Percentiles rank a stretch among this genome's conserved stretches.
Conservation (phyloP, 2,113 vertebrate genomes). For the Ahaetulla prasina region DNA sequence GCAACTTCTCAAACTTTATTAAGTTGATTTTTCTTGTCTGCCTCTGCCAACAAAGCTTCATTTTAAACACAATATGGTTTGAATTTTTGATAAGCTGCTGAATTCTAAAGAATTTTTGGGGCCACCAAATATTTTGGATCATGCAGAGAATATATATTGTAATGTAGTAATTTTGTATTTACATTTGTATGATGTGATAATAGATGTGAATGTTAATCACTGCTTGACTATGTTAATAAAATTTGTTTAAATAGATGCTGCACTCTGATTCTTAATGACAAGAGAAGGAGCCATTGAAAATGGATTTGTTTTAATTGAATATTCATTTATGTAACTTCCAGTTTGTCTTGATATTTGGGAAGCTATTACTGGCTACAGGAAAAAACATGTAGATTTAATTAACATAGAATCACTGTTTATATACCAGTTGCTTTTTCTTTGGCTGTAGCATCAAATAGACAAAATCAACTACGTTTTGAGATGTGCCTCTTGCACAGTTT, state of each 20-base stretch:
- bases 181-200: conserved; percentile 97
- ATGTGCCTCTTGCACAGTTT: background rate
- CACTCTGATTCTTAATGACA: conserved; percentile 68
- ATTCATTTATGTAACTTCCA: conserved; percentile 12
- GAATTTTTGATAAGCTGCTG: conserved; percentile 93
- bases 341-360: conserved; percentile 17
- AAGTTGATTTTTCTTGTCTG: conserved; percentile 82
- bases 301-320: conserved; percentile 11
- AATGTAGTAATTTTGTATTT: conserved; percentile 99
- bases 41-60: conserved; percentile 86
- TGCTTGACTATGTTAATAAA: conserved; percentile 99
- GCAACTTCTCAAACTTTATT: conserved; percentile 80
- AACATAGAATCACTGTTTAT: background rate
- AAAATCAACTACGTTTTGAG: background rate
- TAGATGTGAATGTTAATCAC: conserved; percentile 96
- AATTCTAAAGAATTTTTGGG: conserved; percentile 92
- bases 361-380: background rate
- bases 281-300: conserved; percentile 25
- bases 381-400: background rate
- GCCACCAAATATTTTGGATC: conserved; percentile 99
- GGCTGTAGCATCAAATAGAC: background rate
- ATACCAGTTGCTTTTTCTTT: background rate
- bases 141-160: conserved; percentile 99
- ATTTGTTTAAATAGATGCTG: conserved; percentile 84
- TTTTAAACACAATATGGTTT: conserved; percentile 90